These are phyloP conservation scores for Rambutsinella grinnellia DNA, from an alignment of 2,888 invertebrate genomes.

Conservation along the genomic window DNA sequence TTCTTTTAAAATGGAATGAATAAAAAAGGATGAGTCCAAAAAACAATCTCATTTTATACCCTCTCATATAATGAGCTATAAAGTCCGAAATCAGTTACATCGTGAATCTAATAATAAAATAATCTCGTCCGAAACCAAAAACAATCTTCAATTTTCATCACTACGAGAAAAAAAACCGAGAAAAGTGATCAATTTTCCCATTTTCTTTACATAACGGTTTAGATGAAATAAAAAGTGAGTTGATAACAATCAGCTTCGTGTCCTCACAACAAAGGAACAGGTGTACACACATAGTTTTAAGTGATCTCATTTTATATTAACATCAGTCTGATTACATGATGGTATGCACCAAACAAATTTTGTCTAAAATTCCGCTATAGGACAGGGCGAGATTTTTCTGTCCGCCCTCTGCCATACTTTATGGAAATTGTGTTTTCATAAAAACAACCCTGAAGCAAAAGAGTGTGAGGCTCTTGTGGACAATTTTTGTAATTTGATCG, in stretches of 20 bases:
- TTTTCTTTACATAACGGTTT: background rate
- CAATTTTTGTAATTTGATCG: background rate
- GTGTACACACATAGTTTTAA: background rate
- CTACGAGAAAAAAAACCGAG: background rate
- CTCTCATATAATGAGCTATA: background rate
- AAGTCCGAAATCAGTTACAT: background rate
- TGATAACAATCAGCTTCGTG: background rate
- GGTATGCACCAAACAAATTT: background rate
- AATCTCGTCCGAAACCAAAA: background rate
- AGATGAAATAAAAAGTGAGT: slow-evolving; percentile 10
- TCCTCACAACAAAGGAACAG: background rate
- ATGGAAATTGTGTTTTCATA: slow-evolving; percentile 25
- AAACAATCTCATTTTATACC: background rate
- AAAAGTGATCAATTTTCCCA: background rate
- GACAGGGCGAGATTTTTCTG: slow-evolving; percentile 12
- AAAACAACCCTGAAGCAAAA: background rate
- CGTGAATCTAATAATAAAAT: background rate
- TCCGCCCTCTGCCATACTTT: slow-evolving; percentile 42
- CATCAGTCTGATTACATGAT: background rate
- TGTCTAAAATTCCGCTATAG: background rate
- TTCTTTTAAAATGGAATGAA: background rate
- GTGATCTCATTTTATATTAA: background rate
- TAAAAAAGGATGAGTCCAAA: background rate
- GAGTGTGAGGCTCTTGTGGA: background rate
- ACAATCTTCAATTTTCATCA: slow-evolving; percentile 34